Evolutionary conservation across 2,888 invertebrate genomes (phyloP), one percentile per base, ranked within the genome.

Genomic region (Anarsia innoxiella): DNA sequence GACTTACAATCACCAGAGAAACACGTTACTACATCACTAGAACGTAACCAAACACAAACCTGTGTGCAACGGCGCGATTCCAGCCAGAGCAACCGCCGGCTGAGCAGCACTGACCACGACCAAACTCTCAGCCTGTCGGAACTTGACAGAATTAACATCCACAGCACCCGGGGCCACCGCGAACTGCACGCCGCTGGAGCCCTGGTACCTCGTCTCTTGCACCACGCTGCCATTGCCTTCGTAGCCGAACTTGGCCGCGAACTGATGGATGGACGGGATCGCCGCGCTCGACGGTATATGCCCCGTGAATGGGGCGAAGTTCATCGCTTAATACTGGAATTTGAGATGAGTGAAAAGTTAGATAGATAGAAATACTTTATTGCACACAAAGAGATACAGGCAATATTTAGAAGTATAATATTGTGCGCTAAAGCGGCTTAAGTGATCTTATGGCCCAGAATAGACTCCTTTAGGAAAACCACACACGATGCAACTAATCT

Each of bases 291-390:
- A 88, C 61, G 92, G 91, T 68, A 91, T 93, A 76, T 90, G 93
- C 57, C 91, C 90, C 57, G 92, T 92, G 72, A 94, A 94, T 50
- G 93, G 93, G 60, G 93, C 89, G 84, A 94, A 94, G 86, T 94
- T 94, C 94, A 94, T 94, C 63, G 9, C 19, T 11, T 3, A 16
- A 3, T 28, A 12, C 28, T 28, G 28, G n/a, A n/a, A n/a, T n/a
- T n/a, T n/a, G n/a, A n/a, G n/a, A n/a, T n/a, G n/a, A n/a, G n/a
- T n/a, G n/a, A n/a, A n/a, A n/a, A n/a, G n/a, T n/a, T n/a, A n/a
- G n/a, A n/a, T n/a, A n/a, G n/a, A n/a, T n/a, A n/a, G n/a, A n/a
- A n/a, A n/a, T n/a, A n/a, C n/a, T n/a, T n/a, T n/a, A n/a, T n/a
- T n/a, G n/a, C n/a, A n/a, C n/a, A n/a, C n/a, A n/a, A n/a, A n/a